Percentiles rank a stretch among this genome's conserved stretches.
Conservation (phyloP, 2,113 vertebrate species). For the Stictonetta naevosa region DNA sequence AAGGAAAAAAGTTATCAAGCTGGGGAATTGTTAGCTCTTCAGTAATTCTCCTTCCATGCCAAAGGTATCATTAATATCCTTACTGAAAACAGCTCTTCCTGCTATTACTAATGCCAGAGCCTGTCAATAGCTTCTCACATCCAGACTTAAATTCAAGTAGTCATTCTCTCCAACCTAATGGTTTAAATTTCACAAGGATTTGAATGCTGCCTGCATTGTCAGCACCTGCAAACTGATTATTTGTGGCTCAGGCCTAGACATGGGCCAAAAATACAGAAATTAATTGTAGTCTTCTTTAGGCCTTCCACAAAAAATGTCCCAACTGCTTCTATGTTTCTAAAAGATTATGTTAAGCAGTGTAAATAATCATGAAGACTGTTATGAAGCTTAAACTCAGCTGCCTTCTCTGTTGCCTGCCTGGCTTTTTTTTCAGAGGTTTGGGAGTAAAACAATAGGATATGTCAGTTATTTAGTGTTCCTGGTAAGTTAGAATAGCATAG, state of each 20-base stretch:
- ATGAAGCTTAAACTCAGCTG: neutral
- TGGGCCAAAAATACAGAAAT: neutral
- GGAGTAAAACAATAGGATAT: neutral
- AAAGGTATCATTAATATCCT: neutral
- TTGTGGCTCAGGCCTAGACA: neutral
- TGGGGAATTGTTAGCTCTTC: neutral
- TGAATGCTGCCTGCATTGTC: neutral
- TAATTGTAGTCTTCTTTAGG: neutral
- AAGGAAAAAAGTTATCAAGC: neutral
- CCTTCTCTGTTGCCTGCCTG: neutral
- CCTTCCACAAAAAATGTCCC: neutral
- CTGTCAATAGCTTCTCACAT: neutral
- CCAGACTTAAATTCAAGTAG: neutral
- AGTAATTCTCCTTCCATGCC: neutral
- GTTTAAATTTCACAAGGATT: neutral
- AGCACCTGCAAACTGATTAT: neutral
- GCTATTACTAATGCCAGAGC: neutral
- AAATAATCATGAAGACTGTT: neutral
- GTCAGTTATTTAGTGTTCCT: neutral
- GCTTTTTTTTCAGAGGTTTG: neutral
- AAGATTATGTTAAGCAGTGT: neutral
- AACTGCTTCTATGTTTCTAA: neutral
- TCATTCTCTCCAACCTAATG: neutral
- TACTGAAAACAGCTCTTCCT: neutral
- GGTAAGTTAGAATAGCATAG: neutral